A percentile compares a stretch with the other conserved stretches of the same genome.
Evolutionary conservation across 2,797 vertebrate genomes (phyloP).

Genomic region (Phyllotis vaccarum): DNA sequence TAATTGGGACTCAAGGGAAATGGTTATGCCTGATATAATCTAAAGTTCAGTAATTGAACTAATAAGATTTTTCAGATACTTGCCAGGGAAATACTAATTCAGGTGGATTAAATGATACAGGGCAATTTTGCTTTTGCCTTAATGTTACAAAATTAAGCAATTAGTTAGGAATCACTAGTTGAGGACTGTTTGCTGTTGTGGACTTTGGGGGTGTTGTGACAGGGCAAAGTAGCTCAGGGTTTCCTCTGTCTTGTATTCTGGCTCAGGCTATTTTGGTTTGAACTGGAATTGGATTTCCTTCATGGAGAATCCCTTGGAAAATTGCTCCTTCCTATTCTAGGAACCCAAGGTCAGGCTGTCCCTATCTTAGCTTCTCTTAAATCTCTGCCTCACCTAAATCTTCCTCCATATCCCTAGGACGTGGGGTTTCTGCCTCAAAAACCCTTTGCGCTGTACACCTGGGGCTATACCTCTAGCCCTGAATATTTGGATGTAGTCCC

Average conservation of each 20-base stretch:
- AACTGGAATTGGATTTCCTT: not conserved
- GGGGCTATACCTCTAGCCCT: too few species aligned
- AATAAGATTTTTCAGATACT: slow-evolving; percentile 64
- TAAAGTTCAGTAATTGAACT: slow-evolving; percentile 67
- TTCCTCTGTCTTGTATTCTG: not conserved
- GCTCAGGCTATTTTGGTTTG: not conserved
- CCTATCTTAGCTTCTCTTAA: not conserved
- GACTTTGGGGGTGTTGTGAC: not conserved
- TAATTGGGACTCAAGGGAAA: slow-evolving; percentile 74
- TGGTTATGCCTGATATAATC: slow-evolving; percentile 54
- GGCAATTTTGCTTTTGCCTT: not conserved
- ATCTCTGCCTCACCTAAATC: not conserved
- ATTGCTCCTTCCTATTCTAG: not conserved
- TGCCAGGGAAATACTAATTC: slow-evolving; percentile 60
- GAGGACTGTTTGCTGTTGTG: not conserved
- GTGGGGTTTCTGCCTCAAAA: not conserved
- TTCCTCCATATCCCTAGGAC: not conserved
- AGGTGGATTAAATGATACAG: slow-evolving; percentile 61
- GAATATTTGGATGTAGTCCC: not conserved
- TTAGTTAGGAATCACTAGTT: slow-evolving; percentile 50
- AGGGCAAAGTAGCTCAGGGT: too few species aligned
- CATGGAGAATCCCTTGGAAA: not conserved
- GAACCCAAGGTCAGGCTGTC: not conserved
- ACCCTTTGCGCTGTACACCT: not conserved
- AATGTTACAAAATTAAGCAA: slow-evolving; percentile 44